A percentile compares a stretch with the other conserved stretches of the same genome.
phyloP scores from a whole-genome alignment of 2,888 invertebrate species.

The Lithosia quadra region DNA sequence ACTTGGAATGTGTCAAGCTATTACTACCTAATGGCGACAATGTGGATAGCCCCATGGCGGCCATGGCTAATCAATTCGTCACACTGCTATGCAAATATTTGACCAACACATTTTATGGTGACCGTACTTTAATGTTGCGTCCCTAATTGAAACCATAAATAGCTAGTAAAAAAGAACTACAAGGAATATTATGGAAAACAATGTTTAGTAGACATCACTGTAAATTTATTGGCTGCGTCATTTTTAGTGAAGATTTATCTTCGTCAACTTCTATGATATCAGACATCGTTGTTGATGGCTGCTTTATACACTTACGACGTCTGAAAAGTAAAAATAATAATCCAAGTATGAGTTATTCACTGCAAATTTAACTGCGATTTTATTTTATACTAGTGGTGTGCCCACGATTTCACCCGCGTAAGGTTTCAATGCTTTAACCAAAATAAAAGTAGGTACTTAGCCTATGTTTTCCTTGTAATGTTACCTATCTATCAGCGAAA shows the following conservation, averaged over 20 bases:
- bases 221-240: conserved; percentile 31
- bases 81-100: neutral
- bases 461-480: too few species aligned
- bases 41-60: neutral
- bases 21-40: too few species aligned
- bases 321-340: conserved; percentile 48
- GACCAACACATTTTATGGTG: neutral
- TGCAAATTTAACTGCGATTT: too few species aligned
- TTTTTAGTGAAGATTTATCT: conserved; percentile 58
- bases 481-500: too few species aligned
- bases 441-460: too few species aligned
- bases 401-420: too few species aligned
- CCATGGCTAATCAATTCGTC: neutral
- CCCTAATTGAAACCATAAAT: neutral
- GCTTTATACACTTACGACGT: conserved; percentile 52
- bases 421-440: too few species aligned
- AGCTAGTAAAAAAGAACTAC: neutral
- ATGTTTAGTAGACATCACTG: conserved; percentile 14
- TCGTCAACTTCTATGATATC: conserved; percentile 79
- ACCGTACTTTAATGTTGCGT: neutral
- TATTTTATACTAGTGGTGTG: too few species aligned
- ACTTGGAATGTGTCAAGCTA: neutral
- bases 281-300: conserved; percentile 71
- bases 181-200: conserved; percentile 9
- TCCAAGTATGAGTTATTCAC: neutral